Evolutionary conservation across 37 sponge, comb jelly and placozoan genomes (phyloP).

Genomic region (Oopsacas minuta): DNA sequence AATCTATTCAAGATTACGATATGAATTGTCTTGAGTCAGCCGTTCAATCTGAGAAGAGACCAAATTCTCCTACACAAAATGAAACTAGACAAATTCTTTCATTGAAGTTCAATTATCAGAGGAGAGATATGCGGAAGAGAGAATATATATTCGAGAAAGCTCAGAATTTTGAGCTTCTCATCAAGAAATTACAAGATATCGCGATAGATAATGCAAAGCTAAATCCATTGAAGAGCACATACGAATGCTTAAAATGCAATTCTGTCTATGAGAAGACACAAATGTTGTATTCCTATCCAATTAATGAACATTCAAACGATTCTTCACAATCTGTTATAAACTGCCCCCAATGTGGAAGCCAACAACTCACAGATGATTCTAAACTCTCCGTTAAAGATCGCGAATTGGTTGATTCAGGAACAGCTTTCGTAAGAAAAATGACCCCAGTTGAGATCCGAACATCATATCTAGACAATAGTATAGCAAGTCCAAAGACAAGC

Average conservation of each 20-base stretch:
- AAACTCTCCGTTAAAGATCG: not conserved
- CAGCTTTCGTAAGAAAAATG: not conserved
- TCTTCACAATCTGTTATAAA: not conserved
- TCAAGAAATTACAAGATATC: not conserved
- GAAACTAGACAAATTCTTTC: not conserved
- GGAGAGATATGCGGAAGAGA: slow-evolving; percentile 1
- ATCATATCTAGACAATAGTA: not conserved
- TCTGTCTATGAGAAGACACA: not conserved
- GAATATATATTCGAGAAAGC: not conserved
- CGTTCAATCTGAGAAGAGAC: not conserved
- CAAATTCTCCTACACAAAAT: not conserved
- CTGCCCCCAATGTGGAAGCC: not conserved
- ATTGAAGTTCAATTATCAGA: not conserved
- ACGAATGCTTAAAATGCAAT: slow-evolving; percentile 7
- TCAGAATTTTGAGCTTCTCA: not conserved
- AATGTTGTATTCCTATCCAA: not conserved
- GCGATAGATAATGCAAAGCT: not conserved
- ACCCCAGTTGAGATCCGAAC: not conserved
- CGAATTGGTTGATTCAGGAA: not conserved
- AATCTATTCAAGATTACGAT: not conserved
- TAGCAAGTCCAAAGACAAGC: not conserved
- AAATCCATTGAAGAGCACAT: not conserved
- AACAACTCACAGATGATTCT: not conserved
- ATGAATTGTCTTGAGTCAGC: slow-evolving; percentile 8
- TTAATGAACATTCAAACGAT: not conserved